Evolutionary conservation across 2,797 vertebrate genomes (phyloP), one percentile per base, ranked within the genome.

Genomic region (Crypturellus tataupa): DNA sequence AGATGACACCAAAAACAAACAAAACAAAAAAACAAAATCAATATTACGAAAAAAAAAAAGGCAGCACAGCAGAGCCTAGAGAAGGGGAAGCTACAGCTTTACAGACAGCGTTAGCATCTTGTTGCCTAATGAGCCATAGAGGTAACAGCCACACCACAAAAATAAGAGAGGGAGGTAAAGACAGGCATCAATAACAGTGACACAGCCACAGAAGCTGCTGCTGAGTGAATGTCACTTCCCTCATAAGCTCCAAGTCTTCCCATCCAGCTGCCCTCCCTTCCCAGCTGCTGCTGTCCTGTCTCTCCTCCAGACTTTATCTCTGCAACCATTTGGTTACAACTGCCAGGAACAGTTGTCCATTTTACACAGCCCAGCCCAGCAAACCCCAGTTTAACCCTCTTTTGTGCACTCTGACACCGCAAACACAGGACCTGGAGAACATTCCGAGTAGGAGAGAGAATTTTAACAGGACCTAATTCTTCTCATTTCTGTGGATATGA

Each of bases 51-150:
- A 56, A 37, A 27, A 44, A 37, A 24, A 44, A 20, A 60, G 68
- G 47, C 60, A 10, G 20, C 31, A 47, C 25, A 64, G n/a, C 73
- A 29, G 73, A 73, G 37, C 88, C 67, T 4, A 81, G 51, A 77
- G 44, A 18, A 85, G 18, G n/a, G 19, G 16, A 68, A 65, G 8
- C 84, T 93, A 59, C 51, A 92, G 92, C 79, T 92, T 95, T 91
- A 29, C 68, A 94, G 85, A 60, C 58, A 78, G 72, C 7, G 73
- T 91, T 84, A 96, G 47, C 86, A 87, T 95, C 82, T 93, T 83
- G 64, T 18, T 55, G 95, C 72, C 82, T 97, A 97, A 97, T 95
- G 87, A 95, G 87, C 68, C 95, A 33, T 90, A 85, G 40, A 56
- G 24, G 39, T 62, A 94, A 93, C 18, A 95, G 93, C 84, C 69